These are phyloP conservation scores for Psittacula cyanocephala DNA, from an alignment of 2,113 vertebrate genomes.

Conservation along the genomic window DNA sequence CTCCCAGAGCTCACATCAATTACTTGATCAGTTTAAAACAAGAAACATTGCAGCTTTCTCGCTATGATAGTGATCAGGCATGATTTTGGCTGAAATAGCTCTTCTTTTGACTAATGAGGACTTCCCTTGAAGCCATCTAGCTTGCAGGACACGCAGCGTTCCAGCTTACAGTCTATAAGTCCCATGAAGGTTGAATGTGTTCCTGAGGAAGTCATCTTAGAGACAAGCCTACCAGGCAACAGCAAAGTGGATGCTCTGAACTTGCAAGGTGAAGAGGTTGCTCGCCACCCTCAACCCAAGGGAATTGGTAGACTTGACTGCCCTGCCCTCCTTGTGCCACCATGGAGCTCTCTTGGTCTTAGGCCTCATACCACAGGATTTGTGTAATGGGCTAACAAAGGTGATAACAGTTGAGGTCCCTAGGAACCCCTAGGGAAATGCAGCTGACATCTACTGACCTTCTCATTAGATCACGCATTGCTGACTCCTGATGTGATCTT, in stretches of 20 bases:
- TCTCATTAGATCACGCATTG: slow-evolving; percentile 12
- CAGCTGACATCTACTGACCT: neutral
- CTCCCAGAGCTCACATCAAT: neutral
- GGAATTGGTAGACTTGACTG: neutral
- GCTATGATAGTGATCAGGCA: neutral
- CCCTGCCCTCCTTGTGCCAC: neutral
- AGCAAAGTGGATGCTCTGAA: neutral
- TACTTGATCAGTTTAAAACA: neutral
- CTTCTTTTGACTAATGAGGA: neutral
- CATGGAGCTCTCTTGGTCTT: neutral
- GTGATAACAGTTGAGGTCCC: neutral
- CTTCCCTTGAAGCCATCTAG: neutral
- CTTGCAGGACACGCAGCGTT: neutral
- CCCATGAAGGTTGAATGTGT: neutral
- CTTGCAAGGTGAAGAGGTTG: neutral
- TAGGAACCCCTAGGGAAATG: neutral
- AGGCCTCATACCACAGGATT: neutral
- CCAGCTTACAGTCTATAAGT: neutral
- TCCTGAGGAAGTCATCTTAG: neutral
- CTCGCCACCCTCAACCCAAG: neutral
- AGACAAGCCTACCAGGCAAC: neutral
- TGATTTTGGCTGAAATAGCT: neutral
- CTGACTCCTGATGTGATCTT: neutral
- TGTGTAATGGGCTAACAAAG: neutral
- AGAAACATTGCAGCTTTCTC: neutral